Evolutionary conservation across 92 coral and sea anemone genomes (phyloP).

Genomic region (Plumapathes pennacea): DNA sequence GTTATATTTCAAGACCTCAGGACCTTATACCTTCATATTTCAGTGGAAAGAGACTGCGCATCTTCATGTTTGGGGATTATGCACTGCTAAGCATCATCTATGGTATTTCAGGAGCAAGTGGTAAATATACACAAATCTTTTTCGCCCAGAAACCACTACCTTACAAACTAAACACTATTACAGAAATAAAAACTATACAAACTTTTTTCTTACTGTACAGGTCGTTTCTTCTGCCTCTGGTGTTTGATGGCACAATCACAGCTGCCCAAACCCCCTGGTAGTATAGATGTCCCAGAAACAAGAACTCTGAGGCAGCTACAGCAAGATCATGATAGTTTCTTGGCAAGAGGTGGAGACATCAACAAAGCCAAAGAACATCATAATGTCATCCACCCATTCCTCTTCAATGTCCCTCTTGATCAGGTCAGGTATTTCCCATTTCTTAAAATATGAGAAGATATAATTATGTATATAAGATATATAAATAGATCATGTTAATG

Average conservation of each 20-base stretch:
- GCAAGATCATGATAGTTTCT: not conserved
- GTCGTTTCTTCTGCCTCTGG: slow-evolving; percentile 23
- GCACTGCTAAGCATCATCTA: no score
- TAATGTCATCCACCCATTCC: slow-evolving; percentile 7
- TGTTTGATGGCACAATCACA: slow-evolving; percentile 6
- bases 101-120: slow-evolving; percentile 20
- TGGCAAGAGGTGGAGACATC: not conserved
- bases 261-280: not conserved
- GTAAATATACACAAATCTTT: not conserved
- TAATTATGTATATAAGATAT: not conserved
- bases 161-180: not conserved
- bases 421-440: slow-evolving; percentile 1
- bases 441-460: no score
- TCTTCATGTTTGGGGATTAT: slow-evolving; percentile 8
- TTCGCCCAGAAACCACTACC: not conserved
- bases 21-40: not conserved
- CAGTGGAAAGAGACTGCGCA: not conserved
- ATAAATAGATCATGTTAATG: no score
- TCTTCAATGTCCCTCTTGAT: slow-evolving; percentile 9
- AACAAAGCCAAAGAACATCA: not conserved
- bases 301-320: slow-evolving; percentile 1
- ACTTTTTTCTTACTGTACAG: no score
- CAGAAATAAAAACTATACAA: no score
- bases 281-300: not conserved
- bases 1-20: no score